phyloP scores from a whole-genome alignment of 2,113 vertebrate genomes.

The Gymnobelideus leadbeateri region DNA sequence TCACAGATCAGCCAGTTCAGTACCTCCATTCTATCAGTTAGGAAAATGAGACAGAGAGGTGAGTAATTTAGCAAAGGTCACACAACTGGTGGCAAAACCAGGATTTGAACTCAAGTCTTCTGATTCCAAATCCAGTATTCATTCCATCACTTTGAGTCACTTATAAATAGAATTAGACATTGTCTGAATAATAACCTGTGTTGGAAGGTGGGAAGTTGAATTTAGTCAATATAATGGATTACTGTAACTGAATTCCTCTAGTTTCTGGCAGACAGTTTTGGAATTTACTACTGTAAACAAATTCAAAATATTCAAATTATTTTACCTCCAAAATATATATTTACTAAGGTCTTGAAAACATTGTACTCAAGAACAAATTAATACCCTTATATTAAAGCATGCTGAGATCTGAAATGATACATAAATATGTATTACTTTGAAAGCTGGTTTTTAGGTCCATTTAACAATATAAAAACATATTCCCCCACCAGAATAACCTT shows the following conservation, averaged over 20 bases:
- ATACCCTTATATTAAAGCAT: conserved; percentile 41
- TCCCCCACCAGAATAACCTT: background rate
- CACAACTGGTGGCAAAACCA: background rate
- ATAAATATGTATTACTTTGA: conserved; percentile 28
- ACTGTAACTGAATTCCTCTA: background rate
- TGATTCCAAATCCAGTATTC: background rate
- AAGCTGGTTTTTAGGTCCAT: conserved; percentile 42
- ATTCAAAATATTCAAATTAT: background rate
- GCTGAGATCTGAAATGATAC: conserved; percentile 18
- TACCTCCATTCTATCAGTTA: background rate
- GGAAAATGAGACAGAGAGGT: background rate
- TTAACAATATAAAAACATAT: background rate
- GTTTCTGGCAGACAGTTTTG: background rate
- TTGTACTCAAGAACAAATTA: conserved; percentile 42
- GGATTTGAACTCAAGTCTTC: background rate
- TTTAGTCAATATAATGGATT: conserved; percentile 5
- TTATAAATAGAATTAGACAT: conserved; percentile 16
- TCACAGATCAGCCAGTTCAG: background rate
- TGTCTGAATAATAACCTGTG: background rate
- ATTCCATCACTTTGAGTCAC: background rate
- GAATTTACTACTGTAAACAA: background rate
- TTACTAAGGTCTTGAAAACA: conserved; percentile 2
- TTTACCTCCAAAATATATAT: conserved; percentile 3
- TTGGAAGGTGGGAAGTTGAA: background rate
- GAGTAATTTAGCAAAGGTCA: background rate